A percentile compares a stretch with the other conserved stretches of the same genome.
Evolutionary conservation across 2,797 vertebrate genomes (phyloP).

Genomic region (Spinus pinus): DNA sequence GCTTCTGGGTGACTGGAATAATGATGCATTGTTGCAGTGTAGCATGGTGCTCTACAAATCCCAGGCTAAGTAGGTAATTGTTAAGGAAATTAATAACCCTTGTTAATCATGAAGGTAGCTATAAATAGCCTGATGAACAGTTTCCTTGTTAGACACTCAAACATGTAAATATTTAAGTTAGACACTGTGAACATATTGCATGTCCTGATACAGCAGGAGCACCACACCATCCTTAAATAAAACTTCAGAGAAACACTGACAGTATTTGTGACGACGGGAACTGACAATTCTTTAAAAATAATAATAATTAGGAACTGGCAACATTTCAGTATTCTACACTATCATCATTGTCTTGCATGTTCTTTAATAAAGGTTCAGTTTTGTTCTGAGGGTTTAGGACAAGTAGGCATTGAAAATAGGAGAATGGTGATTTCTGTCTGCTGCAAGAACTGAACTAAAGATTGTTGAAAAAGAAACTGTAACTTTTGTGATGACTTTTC

Average conservation of each 20-base stretch:
- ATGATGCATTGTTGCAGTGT: background rate
- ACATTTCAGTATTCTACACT: background rate
- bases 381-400: background rate
- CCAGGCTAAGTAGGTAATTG: background rate
- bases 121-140: background rate
- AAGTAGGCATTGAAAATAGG: background rate
- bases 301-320: background rate
- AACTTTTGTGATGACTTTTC: background rate
- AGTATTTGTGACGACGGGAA: background rate
- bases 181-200: background rate
- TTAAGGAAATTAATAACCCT: slow-evolving; percentile 9
- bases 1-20: background rate
- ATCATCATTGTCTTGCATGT: background rate
- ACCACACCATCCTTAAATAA: background rate
- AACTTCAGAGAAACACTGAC: background rate
- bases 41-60: background rate
- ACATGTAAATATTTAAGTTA: background rate
- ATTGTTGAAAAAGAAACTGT: background rate
- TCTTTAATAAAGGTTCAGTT: background rate
- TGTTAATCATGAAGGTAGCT: background rate
- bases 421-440: background rate
- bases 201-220: background rate
- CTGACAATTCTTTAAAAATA: background rate
- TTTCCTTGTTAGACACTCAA: background rate
- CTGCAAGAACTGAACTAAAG: background rate